These are phyloP conservation scores for Hephaestus fuliginosus DNA, from an alignment of 2,797 vertebrate genomes.

Conservation along the genomic window DNA sequence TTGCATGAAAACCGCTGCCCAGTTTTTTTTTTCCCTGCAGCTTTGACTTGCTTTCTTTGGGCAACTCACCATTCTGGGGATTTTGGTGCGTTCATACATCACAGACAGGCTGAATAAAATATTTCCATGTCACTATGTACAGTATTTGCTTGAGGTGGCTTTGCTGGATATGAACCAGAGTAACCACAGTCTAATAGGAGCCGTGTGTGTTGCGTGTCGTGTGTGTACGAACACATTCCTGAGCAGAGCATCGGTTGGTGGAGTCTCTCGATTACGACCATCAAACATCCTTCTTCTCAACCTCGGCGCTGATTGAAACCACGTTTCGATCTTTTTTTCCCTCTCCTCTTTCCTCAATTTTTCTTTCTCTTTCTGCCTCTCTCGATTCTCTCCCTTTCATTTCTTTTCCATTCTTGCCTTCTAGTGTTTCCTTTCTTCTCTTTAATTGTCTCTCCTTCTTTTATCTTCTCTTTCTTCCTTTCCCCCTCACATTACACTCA, in stretches of 20 bases:
- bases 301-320: slow-evolving; percentile 80
- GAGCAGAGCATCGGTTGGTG: slow-evolving; percentile 70
- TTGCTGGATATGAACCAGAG: slow-evolving; percentile 75
- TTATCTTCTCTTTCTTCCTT: slow-evolving; percentile 3
- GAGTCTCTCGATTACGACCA: slow-evolving; percentile 69
- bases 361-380: slow-evolving; percentile 13
- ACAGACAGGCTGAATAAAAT: slow-evolving; percentile 47
- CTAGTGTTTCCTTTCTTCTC: slow-evolving; percentile 8
- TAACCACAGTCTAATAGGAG: slow-evolving; percentile 81
- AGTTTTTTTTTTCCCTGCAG: background rate
- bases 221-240: slow-evolving; percentile 75
- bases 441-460: slow-evolving; percentile 7
- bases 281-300: slow-evolving; percentile 71
- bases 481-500: background rate
- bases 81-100: slow-evolving; percentile 49
- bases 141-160: slow-evolving; percentile 69
- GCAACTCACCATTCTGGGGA: slow-evolving; percentile 35
- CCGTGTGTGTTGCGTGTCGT: slow-evolving; percentile 73
- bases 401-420: slow-evolving; percentile 13
- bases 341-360: background rate
- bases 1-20: background rate
- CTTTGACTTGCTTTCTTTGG: slow-evolving; percentile 9
- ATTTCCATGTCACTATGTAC: slow-evolving; percentile 68
- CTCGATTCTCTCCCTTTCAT: background rate
- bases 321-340: slow-evolving; percentile 61